Evolutionary conservation across 2,113 vertebrate species (phyloP).

Genomic region (Penelope pileata): DNA sequence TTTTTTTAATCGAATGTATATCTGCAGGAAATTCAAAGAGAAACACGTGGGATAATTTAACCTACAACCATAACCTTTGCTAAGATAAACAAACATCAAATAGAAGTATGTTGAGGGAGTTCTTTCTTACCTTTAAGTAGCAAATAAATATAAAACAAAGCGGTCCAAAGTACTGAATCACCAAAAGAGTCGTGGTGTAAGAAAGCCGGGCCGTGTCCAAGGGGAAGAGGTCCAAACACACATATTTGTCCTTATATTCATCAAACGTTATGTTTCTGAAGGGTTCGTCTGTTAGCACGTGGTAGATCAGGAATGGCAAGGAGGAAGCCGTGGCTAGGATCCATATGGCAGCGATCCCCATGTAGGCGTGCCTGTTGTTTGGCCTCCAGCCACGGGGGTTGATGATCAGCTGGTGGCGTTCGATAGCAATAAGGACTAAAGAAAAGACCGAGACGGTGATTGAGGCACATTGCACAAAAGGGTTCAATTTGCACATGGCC

Average conservation of each 20-base stretch:
- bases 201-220: constrained; percentile 81
- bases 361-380: constrained; percentile 83
- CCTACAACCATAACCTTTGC: background rate
- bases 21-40: constrained; percentile 73
- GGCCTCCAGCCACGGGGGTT: constrained; percentile 89
- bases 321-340: constrained; percentile 81
- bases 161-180: constrained; percentile 86
- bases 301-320: constrained; percentile 85
- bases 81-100: background rate
- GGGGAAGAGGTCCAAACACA: constrained; percentile 87
- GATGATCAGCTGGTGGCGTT: constrained; percentile 88
- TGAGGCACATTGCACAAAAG: constrained; percentile 86
- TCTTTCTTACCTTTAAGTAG: constrained; percentile 87
- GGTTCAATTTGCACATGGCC: constrained; percentile 87
- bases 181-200: constrained; percentile 85
- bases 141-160: constrained; percentile 90
- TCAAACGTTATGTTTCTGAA: constrained; percentile 82
- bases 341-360: constrained; percentile 86
- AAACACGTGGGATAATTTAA: background rate
- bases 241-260: constrained; percentile 84
- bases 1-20: constrained; percentile 85
- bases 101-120: background rate
- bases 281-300: constrained; percentile 82
- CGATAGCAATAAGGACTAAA: constrained; percentile 87
- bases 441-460: constrained; percentile 89